Conservation (phyloP, 2,888 invertebrate species). For the Catonia carolina region DNA sequence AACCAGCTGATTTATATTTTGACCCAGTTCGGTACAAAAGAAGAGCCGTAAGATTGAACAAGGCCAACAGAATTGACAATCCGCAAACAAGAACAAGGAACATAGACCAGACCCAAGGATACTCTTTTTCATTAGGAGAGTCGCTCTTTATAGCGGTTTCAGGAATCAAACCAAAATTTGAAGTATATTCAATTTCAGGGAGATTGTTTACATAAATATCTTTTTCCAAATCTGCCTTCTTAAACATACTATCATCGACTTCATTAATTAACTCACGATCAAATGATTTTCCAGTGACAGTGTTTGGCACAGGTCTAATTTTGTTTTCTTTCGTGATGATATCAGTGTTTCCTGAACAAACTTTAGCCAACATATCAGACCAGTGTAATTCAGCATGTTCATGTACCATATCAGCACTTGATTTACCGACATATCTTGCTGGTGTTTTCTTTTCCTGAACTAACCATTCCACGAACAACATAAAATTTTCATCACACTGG, state of each 20-base stretch:
- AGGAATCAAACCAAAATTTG: not conserved
- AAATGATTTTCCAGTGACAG: not conserved
- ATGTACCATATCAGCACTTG: slow-evolving; percentile 35
- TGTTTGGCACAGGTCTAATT: not conserved
- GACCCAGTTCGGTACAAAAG: slow-evolving; percentile 25
- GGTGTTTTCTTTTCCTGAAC: slow-evolving; percentile 50
- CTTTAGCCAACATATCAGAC: slow-evolving; percentile 40
- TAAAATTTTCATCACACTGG: slow-evolving; percentile 60
- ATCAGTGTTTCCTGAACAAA: slow-evolving; percentile 35
- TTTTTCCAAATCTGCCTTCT: not conserved
- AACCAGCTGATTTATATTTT: slow-evolving; percentile 17
- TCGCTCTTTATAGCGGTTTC: not conserved
- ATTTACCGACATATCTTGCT: slow-evolving; percentile 43
- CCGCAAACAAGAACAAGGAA: slow-evolving; percentile 24
- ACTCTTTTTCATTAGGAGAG: not conserved
- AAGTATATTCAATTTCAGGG: not conserved
- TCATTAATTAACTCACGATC: not conserved
- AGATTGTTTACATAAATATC: too few relatives aligned
- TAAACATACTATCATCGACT: too few relatives aligned
- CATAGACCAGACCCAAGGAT: slow-evolving; percentile 21
- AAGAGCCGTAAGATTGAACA: slow-evolving; percentile 25
- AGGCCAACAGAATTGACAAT: slow-evolving; percentile 25
- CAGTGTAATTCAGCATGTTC: slow-evolving; percentile 39
- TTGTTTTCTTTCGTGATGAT: not conserved
- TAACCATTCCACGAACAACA: slow-evolving; percentile 58